Conservation (phyloP, 2,797 vertebrate genomes). For the Clarias pachynema region DNA sequence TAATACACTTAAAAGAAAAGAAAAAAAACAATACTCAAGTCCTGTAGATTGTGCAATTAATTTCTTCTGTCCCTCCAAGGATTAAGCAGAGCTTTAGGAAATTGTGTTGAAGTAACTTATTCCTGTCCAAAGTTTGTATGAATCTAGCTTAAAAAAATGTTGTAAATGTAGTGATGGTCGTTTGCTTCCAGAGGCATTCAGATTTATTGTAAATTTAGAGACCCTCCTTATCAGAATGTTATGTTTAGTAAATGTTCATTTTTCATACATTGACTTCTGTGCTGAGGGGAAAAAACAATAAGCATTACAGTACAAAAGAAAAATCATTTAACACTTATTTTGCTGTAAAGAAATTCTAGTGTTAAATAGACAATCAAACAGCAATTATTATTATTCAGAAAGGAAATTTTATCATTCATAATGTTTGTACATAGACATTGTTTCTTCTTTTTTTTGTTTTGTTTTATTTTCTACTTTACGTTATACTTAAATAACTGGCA, state of each 20-base stretch:
- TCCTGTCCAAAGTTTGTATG: constrained; percentile 56
- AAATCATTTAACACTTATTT: constrained; percentile 38
- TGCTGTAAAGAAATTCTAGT: constrained; percentile 51
- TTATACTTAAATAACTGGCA: constrained; percentile 59
- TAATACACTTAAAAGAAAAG: constrained; percentile 47
- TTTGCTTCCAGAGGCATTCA: constrained; percentile 45
- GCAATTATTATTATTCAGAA: constrained; percentile 50
- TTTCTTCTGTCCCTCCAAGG: constrained; percentile 48
- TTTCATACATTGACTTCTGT: constrained; percentile 32
- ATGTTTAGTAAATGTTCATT: constrained; percentile 29
- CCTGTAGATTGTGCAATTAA: constrained; percentile 58
- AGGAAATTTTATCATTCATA: constrained; percentile 58
- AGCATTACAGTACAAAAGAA: constrained; percentile 38
- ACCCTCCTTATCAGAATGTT: constrained; percentile 46
- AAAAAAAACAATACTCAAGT: constrained; percentile 32
- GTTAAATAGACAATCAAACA: constrained; percentile 61
- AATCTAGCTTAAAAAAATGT: constrained; percentile 42
- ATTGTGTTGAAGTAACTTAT: constrained; percentile 53
- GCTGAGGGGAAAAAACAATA: not conserved
- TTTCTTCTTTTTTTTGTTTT: constrained; percentile 35
- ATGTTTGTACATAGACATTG: constrained; percentile 60
- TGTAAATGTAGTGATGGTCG: constrained; percentile 48
- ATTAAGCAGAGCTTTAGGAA: constrained; percentile 57
- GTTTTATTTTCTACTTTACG: constrained; percentile 61
- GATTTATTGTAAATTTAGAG: constrained; percentile 50